Evolutionary conservation across 1,140 invertebrate genomes (phyloP).

Genomic region (Cecropterus lyciades): DNA sequence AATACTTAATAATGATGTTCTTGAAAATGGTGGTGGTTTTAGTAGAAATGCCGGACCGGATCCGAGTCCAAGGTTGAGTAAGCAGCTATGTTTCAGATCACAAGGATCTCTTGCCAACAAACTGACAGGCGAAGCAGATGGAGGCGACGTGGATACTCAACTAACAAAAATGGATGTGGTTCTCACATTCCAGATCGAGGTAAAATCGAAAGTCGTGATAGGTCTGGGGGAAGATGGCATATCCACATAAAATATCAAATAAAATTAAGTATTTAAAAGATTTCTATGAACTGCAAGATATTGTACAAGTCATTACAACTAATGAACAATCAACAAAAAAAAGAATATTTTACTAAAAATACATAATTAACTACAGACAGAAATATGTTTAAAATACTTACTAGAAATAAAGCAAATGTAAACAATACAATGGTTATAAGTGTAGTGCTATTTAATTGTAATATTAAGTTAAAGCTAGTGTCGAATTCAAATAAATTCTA

Average conservation of each 20-base stretch:
- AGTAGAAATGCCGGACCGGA: constrained; percentile 78
- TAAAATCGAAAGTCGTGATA: constrained; percentile 76
- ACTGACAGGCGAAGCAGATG: constrained; percentile 92
- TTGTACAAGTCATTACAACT: too few relatives aligned
- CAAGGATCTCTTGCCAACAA: constrained; percentile 96
- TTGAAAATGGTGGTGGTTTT: constrained; percentile 47
- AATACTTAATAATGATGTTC: neutral
- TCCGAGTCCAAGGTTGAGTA: constrained; percentile 84
- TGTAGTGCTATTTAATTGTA: too few relatives aligned
- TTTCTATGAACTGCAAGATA: too few relatives aligned
- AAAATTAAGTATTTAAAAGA: too few relatives aligned
- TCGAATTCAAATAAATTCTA: constrained; percentile 74
- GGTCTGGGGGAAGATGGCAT: neutral
- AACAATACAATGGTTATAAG: too few relatives aligned
- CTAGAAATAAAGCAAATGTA: too few relatives aligned
- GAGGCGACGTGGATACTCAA: constrained; percentile 95
- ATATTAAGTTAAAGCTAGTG: neutral
- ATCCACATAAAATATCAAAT: too few relatives aligned
- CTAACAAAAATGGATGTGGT: constrained; percentile 98
- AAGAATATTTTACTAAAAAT: too few relatives aligned
- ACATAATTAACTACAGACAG: too few relatives aligned
- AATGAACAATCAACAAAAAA: too few relatives aligned
- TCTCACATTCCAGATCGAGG: constrained; percentile 97
- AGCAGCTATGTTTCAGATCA: constrained; percentile 89
- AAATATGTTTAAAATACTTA: too few relatives aligned